A percentile compares a stretch with the other conserved stretches of the same genome.
Evolutionary conservation across 1,140 invertebrate genomes (phyloP).

Genomic region (Vanessa atalanta): DNA sequence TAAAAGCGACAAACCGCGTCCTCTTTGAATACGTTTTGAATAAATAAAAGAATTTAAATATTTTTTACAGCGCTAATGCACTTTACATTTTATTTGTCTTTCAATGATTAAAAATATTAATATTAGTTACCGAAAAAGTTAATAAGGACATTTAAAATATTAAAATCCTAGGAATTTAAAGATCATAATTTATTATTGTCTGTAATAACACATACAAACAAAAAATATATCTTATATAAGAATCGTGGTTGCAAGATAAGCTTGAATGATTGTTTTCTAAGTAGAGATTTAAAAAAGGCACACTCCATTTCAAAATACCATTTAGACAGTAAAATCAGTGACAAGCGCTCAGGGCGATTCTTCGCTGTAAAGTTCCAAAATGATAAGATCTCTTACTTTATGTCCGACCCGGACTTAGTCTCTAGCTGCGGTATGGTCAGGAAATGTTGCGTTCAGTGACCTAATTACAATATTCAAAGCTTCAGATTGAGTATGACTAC

Average conservation of each 20-base stretch:
- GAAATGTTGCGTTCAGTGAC: slow-evolving; percentile 1
- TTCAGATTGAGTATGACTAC: not conserved
- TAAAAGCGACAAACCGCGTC: slow-evolving; percentile 3
- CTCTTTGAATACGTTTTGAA: slow-evolving; percentile 1
- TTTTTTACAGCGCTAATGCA: not conserved
- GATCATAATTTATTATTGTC: too few species aligned
- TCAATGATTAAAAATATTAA: too few species aligned
- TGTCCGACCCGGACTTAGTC: not conserved
- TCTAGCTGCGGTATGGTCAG: slow-evolving; percentile 7
- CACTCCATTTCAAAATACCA: not conserved
- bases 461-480: slow-evolving; percentile 3
- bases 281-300: not conserved
- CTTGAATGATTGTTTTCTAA: not conserved
- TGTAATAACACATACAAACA: too few species aligned
- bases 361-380: not conserved
- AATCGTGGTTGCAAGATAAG: not conserved
- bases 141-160: too few species aligned
- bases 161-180: too few species aligned
- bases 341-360: slow-evolving; percentile 1
- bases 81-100: not conserved
- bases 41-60: not conserved
- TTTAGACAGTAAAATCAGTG: not conserved
- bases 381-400: slow-evolving; percentile 22
- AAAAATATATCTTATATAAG: too few species aligned
- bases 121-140: too few species aligned